phyloP scores from a whole-genome alignment of 2,113 vertebrate genomes.

The Picathartes gymnocephalus region DNA sequence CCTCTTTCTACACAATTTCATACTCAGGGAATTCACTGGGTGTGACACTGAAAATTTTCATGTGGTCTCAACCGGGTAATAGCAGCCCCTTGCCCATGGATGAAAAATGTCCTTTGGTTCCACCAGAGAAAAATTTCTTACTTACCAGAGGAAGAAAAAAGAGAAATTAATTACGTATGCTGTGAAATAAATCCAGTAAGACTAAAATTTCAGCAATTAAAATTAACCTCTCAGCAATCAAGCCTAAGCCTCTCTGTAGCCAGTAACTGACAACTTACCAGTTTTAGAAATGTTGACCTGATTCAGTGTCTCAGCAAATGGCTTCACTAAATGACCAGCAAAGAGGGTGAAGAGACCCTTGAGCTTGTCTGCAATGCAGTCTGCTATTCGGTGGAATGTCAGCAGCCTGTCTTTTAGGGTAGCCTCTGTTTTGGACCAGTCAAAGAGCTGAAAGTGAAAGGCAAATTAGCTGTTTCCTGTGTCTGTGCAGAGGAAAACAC shows the following conservation, averaged over 20 bases:
- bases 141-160: background rate
- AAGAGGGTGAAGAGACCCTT: constrained; percentile 94
- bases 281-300: constrained; percentile 78
- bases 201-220: background rate
- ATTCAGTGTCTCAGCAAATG: constrained; percentile 81
- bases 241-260: background rate
- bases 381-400: constrained; percentile 85
- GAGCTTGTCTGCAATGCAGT: constrained; percentile 82
- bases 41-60: background rate
- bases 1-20: background rate
- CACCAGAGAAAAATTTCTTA: background rate
- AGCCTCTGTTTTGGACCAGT: constrained; percentile 86
- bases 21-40: background rate
- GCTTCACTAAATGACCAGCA: constrained; percentile 90
- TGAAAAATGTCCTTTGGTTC: background rate
- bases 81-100: background rate
- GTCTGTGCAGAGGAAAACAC: background rate
- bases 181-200: background rate
- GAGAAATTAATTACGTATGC: background rate
- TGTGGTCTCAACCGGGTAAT: background rate
- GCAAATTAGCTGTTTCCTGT: background rate
- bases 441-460: constrained; percentile 80
- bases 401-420: constrained; percentile 79
- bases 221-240: background rate
- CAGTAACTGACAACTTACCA: constrained; percentile 64